Percentiles rank a stretch among this genome's conserved stretches.
Conservation (phyloP, 2,888 invertebrate genomes). For the Sialis fuliginosa region DNA sequence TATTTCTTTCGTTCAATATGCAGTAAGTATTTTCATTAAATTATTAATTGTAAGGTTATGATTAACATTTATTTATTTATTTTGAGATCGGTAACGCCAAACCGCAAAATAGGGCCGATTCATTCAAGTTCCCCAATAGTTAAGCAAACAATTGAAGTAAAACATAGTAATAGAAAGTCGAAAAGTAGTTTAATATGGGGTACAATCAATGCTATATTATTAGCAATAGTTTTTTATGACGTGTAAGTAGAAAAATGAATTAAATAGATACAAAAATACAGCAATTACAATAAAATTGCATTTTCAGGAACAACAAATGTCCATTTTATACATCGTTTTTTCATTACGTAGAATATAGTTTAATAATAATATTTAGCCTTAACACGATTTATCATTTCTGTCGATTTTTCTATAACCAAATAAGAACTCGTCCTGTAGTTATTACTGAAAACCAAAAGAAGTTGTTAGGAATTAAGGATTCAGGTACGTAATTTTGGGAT, state of each 20-base stretch:
- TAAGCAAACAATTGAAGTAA: conserved; percentile 32
- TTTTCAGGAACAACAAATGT: conserved; percentile 25
- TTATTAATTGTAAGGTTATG: not conserved
- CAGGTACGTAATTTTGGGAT: conserved; percentile 15
- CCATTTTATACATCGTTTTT: conserved; percentile 25
- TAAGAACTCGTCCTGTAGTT: conserved; percentile 25
- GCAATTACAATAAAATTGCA: conserved; percentile 10
- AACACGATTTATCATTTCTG: conserved; percentile 33
- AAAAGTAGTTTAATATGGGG: conserved; percentile 39
- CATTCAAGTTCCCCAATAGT: conserved; percentile 23
- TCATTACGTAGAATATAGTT: conserved; percentile 25
- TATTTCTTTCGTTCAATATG: too few species aligned
- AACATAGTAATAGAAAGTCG: conserved; percentile 31
- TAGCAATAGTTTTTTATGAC: conserved; percentile 37
- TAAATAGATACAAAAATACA: too few species aligned
- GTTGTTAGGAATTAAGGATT: conserved; percentile 31
- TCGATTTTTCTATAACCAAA: conserved; percentile 26
- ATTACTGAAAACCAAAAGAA: conserved; percentile 32
- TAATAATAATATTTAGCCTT: conserved; percentile 25
- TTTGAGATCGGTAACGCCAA: not conserved
- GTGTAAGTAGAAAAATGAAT: conserved; percentile 28
- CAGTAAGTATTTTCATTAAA: not conserved
- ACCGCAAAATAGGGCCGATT: not conserved
- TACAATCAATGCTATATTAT: conserved; percentile 31
- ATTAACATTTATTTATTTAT: not conserved